Evolutionary conservation across 2,888 invertebrate genomes (phyloP), one percentile per base, ranked within the genome.

Genomic region (Coleophora flavipennella): DNA sequence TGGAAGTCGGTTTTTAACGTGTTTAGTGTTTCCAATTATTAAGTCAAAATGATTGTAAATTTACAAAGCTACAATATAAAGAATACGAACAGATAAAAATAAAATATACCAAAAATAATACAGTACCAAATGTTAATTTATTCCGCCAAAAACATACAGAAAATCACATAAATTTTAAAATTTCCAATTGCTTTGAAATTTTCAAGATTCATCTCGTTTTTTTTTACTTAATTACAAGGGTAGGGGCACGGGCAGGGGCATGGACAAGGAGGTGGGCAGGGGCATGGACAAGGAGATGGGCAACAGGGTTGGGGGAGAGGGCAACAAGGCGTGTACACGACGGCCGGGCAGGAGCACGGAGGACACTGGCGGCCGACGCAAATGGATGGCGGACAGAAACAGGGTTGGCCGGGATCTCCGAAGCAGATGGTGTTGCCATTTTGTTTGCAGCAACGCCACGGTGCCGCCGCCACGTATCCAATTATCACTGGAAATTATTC

Each of bases 381-480:
- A 41, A 77, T 66, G 1, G 52, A 43, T 0, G 75, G 71, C 0
- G 67, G 71, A 10, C 29, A 38, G 40, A 69, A 51, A 48, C 35
- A 27, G 0, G 74, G 75, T 3, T 56, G 53, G 0, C 66, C 62
- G 0, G 42, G 42, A 1, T 59, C 52, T 0, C 61, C 62, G 39
- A 67, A 55, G 59, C 70, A 71, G 8, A 76, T 50, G 0, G 62
- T 58, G 0, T 70, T 70, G n/a, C 67, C 65, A 3, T 54, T 48
- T 0, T 59, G 57, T 11, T 53, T 57, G 47, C 48, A 55, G 46
- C 74, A 72, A 0, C 70, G 60, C 74, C 75, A 75, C 0, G 75
- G 74, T 0, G 74, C 76, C 0, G 76, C 77, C 0, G 59, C 43
- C 0, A 61, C 62, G 31, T 50, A 52, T 49, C 63, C 50, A 45